Evolutionary conservation across 2,888 invertebrate genomes (phyloP), one percentile per base, ranked within the genome.

Genomic region (Drosophila helvetica): DNA sequence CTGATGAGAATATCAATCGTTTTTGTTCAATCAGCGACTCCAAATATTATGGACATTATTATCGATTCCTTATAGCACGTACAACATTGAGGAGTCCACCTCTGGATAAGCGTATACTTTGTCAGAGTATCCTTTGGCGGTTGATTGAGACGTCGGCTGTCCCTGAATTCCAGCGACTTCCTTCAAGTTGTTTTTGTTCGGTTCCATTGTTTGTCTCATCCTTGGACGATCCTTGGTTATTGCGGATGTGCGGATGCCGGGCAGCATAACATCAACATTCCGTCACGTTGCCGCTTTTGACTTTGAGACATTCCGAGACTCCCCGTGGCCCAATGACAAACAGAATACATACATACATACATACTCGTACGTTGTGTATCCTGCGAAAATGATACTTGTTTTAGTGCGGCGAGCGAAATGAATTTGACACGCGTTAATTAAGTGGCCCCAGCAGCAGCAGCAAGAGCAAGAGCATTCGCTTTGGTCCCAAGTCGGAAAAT

Each of bases 381-480:
- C 65, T 78, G 80, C 57, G 25, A 59, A 63, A 77, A 72, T 77
- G 86, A 68, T 78, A 80, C 72, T 80, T 77, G 79, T 75, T 70
- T 67, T 42, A 74, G 53, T 71, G 57, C 27, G 51, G 46, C 68
- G 61, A 53, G 30, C 68, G 70, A 79, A 82, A 86, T 83, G 74
- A 83, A 80, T 79, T 79, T 77, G 83, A 83, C 80, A 83, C 75
- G 83, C 78, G 83, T 80, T 80, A 83, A 80, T 80, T 80, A 86
- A 77, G 83, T 80, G 67, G 82, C 71, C 56, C 55, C 30, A 55
- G 33, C 22, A 22, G n/a, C 27, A 48, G 18, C 22, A 22, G 22
- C 19, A 19, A 2, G 19, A 2, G 19, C 22, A 22, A 22, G 22
- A 22, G 22, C 53, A 54, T 7, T 22, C 50, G 17, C 30, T 15